These are phyloP conservation scores for Petaurus breviceps DNA, from an alignment of 2,113 vertebrate species.

Conservation along the genomic window DNA sequence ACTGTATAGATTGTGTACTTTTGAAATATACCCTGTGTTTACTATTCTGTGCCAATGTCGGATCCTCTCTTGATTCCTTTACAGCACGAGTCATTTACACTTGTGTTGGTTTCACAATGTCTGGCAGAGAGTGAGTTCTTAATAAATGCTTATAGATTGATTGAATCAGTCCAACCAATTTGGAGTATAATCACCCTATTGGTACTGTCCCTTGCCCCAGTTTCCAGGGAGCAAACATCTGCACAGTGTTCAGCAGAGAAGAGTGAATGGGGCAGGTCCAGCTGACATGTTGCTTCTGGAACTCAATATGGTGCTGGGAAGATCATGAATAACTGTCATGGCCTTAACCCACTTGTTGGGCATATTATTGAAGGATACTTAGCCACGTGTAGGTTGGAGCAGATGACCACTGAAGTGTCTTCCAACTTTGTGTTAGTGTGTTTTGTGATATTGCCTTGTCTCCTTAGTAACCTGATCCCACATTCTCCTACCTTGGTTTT, in stretches of 20 bases:
- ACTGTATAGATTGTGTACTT: neutral
- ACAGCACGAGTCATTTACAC: neutral
- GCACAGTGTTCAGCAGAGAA: neutral
- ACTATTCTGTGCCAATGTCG: neutral
- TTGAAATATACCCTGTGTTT: neutral
- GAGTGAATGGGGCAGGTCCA: neutral
- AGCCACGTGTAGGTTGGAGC: neutral
- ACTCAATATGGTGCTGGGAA: neutral
- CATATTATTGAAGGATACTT: neutral
- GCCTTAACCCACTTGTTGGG: neutral
- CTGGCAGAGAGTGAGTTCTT: neutral
- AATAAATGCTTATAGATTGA: neutral
- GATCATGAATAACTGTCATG: neutral
- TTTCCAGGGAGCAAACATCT: neutral
- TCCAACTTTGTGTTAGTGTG: neutral
- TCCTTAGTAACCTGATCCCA: neutral
- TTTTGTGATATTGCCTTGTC: neutral
- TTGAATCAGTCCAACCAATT: neutral
- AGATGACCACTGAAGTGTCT: neutral
- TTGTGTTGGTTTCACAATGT: neutral
- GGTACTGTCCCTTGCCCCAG: neutral
- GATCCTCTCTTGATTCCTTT: neutral
- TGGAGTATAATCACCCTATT: neutral
- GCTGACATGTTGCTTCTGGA: neutral
- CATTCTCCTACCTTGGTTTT: neutral